These are phyloP conservation scores for Drosophila parabipectinata DNA, from an alignment of 1,140 invertebrate species.

Conservation along the genomic window DNA sequence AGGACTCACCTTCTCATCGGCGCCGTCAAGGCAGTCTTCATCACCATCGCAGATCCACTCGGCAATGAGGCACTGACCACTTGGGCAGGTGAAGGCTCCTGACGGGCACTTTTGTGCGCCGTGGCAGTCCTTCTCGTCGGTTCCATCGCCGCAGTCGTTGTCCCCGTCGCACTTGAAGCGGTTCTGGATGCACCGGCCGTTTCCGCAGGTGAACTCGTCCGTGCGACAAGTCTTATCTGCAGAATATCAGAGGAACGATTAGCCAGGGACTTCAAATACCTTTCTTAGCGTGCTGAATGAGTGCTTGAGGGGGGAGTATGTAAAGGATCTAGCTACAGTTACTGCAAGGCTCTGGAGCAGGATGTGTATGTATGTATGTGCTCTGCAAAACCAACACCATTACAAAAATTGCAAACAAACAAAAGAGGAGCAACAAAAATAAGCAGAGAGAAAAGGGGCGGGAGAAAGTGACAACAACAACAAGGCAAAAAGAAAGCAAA, in stretches of 20 bases:
- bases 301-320: constrained; percentile 24
- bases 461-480: constrained; percentile 40
- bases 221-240: constrained; percentile 93
- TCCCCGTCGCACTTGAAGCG: constrained; percentile 94
- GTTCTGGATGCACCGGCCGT: constrained; percentile 94
- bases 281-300: constrained; percentile 18
- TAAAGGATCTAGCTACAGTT: constrained; percentile 11
- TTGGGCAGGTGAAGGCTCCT: constrained; percentile 88
- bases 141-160: constrained; percentile 92
- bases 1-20: constrained; percentile 89
- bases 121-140: constrained; percentile 91
- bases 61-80: constrained; percentile 88
- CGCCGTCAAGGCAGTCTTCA: constrained; percentile 90
- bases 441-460: constrained; percentile 13
- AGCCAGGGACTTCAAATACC: constrained; percentile 27
- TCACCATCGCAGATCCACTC: constrained; percentile 94
- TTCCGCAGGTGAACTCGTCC: constrained; percentile 94
- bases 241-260: constrained; percentile 10
- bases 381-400: constrained; percentile 65
- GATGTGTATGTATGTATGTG: constrained; percentile 23
- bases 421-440: constrained; percentile 24
- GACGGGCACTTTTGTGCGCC: constrained; percentile 86
- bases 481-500: constrained; percentile 20
- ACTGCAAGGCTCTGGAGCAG: constrained; percentile 8
- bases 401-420: constrained; percentile 59